Evolutionary conservation across 1,140 invertebrate species (phyloP).

Genomic region (Trachymyrmex cornetzi): DNA sequence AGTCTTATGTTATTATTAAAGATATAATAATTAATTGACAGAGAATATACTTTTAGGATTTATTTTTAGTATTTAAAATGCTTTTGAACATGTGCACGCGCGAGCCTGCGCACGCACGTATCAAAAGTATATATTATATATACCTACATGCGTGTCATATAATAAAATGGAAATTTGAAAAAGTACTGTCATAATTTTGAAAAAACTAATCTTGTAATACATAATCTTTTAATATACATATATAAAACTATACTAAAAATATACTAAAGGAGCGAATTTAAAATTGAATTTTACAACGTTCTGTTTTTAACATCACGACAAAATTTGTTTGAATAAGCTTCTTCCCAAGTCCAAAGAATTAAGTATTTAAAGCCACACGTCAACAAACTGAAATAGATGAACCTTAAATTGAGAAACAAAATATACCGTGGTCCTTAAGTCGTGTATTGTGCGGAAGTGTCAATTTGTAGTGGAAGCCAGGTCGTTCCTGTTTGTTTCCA

Average conservation of each 20-base stretch:
- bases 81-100: not conserved
- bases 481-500: constrained; percentile 83
- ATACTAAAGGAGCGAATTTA: not conserved
- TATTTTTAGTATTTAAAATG: not conserved
- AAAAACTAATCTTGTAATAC: not conserved
- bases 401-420: constrained; percentile 67
- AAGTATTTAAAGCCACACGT: constrained; percentile 2
- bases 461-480: constrained; percentile 80
- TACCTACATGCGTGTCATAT: not conserved
- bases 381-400: constrained; percentile 68
- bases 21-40: not conserved
- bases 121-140: not conserved
- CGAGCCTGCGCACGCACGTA: too few species aligned
- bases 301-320: not conserved
- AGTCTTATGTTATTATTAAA: not conserved
- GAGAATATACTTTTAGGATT: not conserved
- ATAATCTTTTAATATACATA: not conserved
- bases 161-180: constrained; percentile 1
- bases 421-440: constrained; percentile 44
- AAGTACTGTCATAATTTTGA: not conserved
- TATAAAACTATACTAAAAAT: not conserved
- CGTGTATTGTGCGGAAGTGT: constrained; percentile 75
- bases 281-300: not conserved
- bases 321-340: not conserved
- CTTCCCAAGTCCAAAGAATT: not conserved